Conservation (phyloP, 2,888 invertebrate genomes). For the Dinocampus coccinellae region DNA sequence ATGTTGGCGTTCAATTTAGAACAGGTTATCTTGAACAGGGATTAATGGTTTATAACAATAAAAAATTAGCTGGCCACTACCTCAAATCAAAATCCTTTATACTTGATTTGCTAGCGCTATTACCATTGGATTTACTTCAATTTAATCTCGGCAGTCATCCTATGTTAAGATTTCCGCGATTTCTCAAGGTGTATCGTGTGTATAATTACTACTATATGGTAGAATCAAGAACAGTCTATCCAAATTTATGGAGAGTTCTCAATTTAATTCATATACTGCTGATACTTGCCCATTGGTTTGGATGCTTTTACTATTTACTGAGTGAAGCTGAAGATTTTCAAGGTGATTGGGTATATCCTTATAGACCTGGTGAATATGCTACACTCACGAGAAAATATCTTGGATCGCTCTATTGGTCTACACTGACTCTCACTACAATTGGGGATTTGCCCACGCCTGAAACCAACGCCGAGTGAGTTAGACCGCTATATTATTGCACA, state of each 20-base stretch:
- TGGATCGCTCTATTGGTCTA: conserved; percentile 96
- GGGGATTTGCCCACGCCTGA: conserved; percentile 96
- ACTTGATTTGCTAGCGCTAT: conserved; percentile 84
- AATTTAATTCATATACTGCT: conserved; percentile 95
- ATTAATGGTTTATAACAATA: conserved; percentile 92
- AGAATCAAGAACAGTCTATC: conserved; percentile 95
- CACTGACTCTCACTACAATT: conserved; percentile 93
- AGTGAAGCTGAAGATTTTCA: conserved; percentile 91
- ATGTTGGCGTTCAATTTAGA: conserved; percentile 91
- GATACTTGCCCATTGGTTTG: conserved; percentile 97
- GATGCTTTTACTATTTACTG: conserved; percentile 95
- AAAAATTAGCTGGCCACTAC: conserved; percentile 91
- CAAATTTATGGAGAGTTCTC: conserved; percentile 95
- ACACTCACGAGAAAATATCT: conserved; percentile 93
- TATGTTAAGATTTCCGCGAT: conserved; percentile 88
- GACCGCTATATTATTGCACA: conserved; percentile 22
- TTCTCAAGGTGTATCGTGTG: conserved; percentile 92
- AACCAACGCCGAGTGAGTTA: conserved; percentile 95
- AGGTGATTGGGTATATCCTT: conserved; percentile 93
- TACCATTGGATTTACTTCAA: conserved; percentile 91
- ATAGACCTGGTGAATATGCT: conserved; percentile 88
- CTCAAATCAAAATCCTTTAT: conserved; percentile 86
- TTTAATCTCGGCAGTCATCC: conserved; percentile 86
- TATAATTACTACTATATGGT: conserved; percentile 96
- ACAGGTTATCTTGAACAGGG: conserved; percentile 97